Evolutionary conservation across 1,140 invertebrate genomes (phyloP).

Genomic region (Drosophila sucinea): DNA sequence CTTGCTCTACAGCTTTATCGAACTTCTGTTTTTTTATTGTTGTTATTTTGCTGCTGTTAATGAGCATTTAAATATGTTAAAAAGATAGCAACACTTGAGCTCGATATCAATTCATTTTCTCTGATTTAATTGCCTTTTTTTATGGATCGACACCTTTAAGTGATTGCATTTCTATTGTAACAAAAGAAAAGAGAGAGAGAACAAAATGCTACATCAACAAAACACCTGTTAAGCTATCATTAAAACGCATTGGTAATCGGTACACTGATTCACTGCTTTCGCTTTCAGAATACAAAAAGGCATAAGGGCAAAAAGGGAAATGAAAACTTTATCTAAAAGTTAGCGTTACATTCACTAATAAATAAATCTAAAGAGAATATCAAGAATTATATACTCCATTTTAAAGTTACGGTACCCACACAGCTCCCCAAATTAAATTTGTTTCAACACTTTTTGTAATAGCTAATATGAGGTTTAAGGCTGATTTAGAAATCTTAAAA

Average conservation of each 20-base stretch:
- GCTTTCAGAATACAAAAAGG: too few species aligned
- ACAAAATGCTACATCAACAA: neutral
- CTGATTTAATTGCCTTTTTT: neutral
- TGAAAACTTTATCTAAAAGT: too few species aligned
- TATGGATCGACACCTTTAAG: neutral
- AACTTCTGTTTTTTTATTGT: conserved; percentile 52
- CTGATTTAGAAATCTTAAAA: too few species aligned
- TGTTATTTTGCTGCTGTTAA: conserved; percentile 35
- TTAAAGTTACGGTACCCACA: too few species aligned
- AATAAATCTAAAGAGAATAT: too few species aligned
- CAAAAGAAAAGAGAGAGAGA: neutral
- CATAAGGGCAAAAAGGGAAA: too few species aligned
- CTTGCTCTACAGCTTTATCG: conserved; percentile 41
- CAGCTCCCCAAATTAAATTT: too few species aligned
- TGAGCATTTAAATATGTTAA: conserved; percentile 61
- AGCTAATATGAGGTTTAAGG: too few species aligned
- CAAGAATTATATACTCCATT: too few species aligned
- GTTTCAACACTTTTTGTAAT: too few species aligned
- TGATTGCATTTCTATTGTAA: neutral
- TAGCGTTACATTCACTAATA: too few species aligned
- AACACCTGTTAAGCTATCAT: neutral
- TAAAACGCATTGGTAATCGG: neutral
- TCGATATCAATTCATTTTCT: conserved; percentile 1
- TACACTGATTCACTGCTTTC: neutral
- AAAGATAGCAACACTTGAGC: conserved; percentile 42